Base-by-base conservation (phyloP, 2,888 invertebrate genomes). In the Bhutanitis thaidina region DNA sequence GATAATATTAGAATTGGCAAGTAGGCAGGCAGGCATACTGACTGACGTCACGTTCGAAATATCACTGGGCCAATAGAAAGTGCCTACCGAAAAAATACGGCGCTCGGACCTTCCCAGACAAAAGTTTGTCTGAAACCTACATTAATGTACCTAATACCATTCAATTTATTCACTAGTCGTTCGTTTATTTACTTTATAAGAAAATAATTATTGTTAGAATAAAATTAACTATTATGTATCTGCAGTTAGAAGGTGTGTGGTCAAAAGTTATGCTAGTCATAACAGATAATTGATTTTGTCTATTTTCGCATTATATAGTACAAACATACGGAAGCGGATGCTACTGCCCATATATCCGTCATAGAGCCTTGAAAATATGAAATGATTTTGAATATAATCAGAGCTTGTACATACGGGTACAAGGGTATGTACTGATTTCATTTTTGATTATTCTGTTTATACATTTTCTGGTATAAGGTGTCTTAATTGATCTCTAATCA, bases 1-100 rank as follows among this genome's bases (percentile, higher is more conserved):
- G 63, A 69, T 73, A 78, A 77, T 80, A 80, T 73, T 67, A 68
- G 62, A 70, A 69, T 80, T 82, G 82, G 84, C 85, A 83, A 55
- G 59, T 58, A 43, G 55, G 52, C 57, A 50, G 69, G 73, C 76
- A 65, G 55, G 52, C 57, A 50, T 69, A 73, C 76, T 64, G 59
- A 56, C 62, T 64, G 64, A 64, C 71, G 66, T 63, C 61, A 62
- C 67, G 66, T 62, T 69, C 58, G 64, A 86, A 86, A 88, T 87
- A 82, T 84, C 86, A 87, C 71, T 85, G 67, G 83, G 86, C 61
- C 83, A 79, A 54, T 66, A 63, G 70, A 77, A 77, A 76, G 66
- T 61, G 65, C 57, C 58, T 53, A 52, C 40, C 49, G 47, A 65
- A 73, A 76, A 72, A 71, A 69, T 62, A 48, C 39, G 47, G 12